Conservation (phyloP, 2,888 invertebrate species). For the Orthonevra nobilis region DNA sequence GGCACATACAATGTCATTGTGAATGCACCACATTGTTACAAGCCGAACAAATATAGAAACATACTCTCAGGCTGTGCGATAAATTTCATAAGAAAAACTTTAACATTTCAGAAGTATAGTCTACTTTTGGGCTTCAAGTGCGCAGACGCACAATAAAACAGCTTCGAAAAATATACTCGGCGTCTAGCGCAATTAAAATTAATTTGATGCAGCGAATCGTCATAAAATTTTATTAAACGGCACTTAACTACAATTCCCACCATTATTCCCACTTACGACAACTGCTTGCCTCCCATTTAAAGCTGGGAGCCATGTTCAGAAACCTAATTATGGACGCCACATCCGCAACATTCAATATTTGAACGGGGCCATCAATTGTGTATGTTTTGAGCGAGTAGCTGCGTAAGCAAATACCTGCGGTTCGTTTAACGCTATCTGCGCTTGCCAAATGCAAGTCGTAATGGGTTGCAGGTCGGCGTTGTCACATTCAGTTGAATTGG, state of each 20-base stretch:
- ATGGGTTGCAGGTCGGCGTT: slow-evolving; percentile 11
- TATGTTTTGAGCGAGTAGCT: slow-evolving; percentile 14
- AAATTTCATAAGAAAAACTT: too few relatives aligned
- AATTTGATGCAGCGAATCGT: slow-evolving; percentile 19
- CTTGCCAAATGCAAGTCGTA: slow-evolving; percentile 7
- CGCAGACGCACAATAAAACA: too few relatives aligned
- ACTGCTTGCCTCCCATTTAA: neutral
- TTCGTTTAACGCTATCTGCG: too few relatives aligned
- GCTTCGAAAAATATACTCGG: neutral
- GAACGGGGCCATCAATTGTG: slow-evolving; percentile 28
- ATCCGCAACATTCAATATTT: slow-evolving; percentile 40
- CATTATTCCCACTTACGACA: slow-evolving; percentile 21
- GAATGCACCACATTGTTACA: too few relatives aligned
- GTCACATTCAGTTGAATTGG: slow-evolving; percentile 45
- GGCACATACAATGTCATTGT: too few relatives aligned
- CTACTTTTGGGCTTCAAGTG: too few relatives aligned
- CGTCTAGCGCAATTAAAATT: slow-evolving; percentile 17
- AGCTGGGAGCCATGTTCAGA: slow-evolving; percentile 1
- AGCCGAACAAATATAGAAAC: too few relatives aligned
- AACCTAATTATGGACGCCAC: slow-evolving; percentile 32
- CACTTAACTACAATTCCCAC: slow-evolving; percentile 7
- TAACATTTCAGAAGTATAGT: too few relatives aligned
- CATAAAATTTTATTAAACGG: slow-evolving; percentile 22
- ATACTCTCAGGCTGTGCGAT: neutral
- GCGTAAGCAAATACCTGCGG: slow-evolving; percentile 39